Conservation (phyloP, 2,113 vertebrate genomes). For the Hyperopisus bebe region DNA sequence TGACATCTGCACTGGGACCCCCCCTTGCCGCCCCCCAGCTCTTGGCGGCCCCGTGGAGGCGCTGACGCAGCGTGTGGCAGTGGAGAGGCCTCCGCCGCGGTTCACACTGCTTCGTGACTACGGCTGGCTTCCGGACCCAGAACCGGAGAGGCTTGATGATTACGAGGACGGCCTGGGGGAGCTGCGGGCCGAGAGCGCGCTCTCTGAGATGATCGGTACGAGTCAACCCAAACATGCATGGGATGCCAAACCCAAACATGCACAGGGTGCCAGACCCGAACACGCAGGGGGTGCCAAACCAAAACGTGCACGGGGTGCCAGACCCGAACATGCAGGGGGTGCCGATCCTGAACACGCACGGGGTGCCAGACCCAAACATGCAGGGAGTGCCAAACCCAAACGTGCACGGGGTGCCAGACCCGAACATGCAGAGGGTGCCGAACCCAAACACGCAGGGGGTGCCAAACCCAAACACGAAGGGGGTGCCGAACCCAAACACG, state of each 20-base stretch:
- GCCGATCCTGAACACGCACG: not conserved
- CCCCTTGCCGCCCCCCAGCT: conserved; percentile 46
- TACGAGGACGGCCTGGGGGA: conserved; percentile 76
- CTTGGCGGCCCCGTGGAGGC: conserved; percentile 56
- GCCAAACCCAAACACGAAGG: too few species aligned
- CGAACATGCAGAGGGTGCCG: not conserved
- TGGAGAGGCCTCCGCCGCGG: conserved; percentile 59
- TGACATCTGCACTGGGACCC: not conserved
- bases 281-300: not conserved
- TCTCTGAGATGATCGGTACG: conserved; percentile 81
- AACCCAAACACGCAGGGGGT: too few species aligned
- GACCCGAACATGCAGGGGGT: not conserved
- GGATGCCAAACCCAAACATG: not conserved
- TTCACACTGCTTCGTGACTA: conserved; percentile 70
- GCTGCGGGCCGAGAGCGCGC: conserved; percentile 74
- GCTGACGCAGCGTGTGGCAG: conserved; percentile 50
- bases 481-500: not conserved
- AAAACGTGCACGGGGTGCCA: not conserved
- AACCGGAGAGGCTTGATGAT: conserved; percentile 67
- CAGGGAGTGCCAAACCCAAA: too few species aligned
- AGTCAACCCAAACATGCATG: not conserved
- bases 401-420: too few species aligned
- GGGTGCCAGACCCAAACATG: not conserved
- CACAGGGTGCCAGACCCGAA: not conserved
- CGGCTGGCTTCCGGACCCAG: conserved; percentile 60